Evolutionary conservation across 2,797 vertebrate genomes (phyloP).

Genomic region (Molossus molossus): DNA sequence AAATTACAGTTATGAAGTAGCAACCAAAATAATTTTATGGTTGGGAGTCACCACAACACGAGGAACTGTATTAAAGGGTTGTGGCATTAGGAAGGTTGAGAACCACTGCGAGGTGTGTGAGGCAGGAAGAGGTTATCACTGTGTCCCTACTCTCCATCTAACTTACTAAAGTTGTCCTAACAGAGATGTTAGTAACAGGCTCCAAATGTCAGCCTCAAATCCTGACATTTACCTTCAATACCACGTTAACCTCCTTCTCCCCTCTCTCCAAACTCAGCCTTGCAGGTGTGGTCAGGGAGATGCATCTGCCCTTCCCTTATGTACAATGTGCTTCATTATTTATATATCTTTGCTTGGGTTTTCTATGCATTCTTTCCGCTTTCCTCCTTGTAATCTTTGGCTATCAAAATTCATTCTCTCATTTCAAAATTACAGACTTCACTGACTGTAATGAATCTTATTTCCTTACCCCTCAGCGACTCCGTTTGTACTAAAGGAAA

Average conservation of each 20-base stretch:
- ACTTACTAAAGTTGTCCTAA: neutral
- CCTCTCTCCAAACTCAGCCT: neutral
- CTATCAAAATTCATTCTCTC: slow-evolving; percentile 39
- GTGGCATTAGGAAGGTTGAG: too few species aligned
- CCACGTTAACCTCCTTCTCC: neutral
- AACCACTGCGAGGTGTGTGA: neutral
- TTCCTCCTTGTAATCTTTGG: neutral
- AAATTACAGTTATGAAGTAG: too few species aligned
- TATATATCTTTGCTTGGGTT: neutral
- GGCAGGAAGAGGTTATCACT: neutral
- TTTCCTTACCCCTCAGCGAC: neutral
- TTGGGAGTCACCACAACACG: too few species aligned
- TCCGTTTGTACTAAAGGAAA: slow-evolving; percentile 8
- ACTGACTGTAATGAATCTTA: neutral
- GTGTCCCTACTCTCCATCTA: neutral
- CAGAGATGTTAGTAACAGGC: neutral
- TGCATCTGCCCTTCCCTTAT: neutral
- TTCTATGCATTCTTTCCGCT: neutral
- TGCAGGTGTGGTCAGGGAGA: neutral
- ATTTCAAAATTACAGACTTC: slow-evolving; percentile 40
- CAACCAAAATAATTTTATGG: too few species aligned
- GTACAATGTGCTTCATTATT: neutral
- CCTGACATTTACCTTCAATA: neutral
- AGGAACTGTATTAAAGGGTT: too few species aligned
- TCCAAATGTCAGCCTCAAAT: neutral